Conservation (phyloP, 2,888 invertebrate species). For the Metalampra italica region DNA sequence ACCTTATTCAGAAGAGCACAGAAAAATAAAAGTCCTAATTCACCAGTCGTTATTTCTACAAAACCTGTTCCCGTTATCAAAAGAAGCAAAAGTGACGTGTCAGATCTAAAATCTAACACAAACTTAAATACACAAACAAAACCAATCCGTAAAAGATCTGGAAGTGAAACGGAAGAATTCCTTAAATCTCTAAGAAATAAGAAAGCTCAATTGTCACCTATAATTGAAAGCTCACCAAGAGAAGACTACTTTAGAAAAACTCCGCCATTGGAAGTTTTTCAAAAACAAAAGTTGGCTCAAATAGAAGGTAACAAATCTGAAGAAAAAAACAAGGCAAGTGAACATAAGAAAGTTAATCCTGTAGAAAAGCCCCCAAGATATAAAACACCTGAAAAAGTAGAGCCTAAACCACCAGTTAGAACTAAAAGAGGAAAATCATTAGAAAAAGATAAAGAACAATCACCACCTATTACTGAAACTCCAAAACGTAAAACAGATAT, state of each 20-base stretch:
- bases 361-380: constrained; percentile 67
- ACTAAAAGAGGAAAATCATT: constrained; percentile 58
- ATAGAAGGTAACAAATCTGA: constrained; percentile 46
- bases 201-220: constrained; percentile 86
- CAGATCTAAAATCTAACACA: constrained; percentile 78
- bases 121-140: constrained; percentile 59
- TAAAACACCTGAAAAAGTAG: constrained; percentile 59
- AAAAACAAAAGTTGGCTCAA: constrained; percentile 51
- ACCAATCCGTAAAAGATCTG: constrained; percentile 77
- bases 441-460: constrained; percentile 52
- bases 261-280: constrained; percentile 57
- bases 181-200: constrained; percentile 74
- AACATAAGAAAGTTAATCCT: constrained; percentile 64
- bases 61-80: constrained; percentile 66
- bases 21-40: constrained; percentile 68
- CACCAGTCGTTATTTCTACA: constrained; percentile 67
- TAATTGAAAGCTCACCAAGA: constrained; percentile 86
- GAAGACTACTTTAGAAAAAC: constrained; percentile 82
- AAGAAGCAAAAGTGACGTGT: constrained; percentile 82
- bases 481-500: constrained; percentile 63
- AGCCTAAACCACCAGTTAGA: constrained; percentile 60
- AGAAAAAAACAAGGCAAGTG: constrained; percentile 36
- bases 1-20: constrained; percentile 82
- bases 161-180: constrained; percentile 80
- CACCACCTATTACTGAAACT: constrained; percentile 56